Conservation (phyloP, 1,140 invertebrate species). For the Aphaenogaster ashmeadi region DNA sequence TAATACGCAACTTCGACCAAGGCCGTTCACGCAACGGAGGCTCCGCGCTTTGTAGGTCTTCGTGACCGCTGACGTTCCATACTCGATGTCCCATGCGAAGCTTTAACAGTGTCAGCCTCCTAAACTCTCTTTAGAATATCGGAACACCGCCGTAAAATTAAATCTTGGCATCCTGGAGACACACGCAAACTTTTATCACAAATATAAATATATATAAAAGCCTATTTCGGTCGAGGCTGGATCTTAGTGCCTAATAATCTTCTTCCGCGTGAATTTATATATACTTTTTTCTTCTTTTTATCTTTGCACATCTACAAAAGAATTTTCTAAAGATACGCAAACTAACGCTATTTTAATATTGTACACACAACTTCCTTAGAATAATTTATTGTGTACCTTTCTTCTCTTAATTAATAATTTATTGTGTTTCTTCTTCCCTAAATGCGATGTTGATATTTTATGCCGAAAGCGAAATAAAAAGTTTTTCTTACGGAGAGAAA, state of each 20-base stretch:
- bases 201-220: too few relatives aligned
- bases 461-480: neutral
- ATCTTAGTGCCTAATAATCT: too few relatives aligned
- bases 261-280: too few relatives aligned
- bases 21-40: conserved; percentile 52
- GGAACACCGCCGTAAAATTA: neutral
- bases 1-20: conserved; percentile 52
- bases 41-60: conserved; percentile 50
- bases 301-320: neutral
- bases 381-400: neutral
- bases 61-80: neutral
- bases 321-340: neutral
- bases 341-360: neutral
- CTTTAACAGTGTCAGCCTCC: conserved; percentile 21
- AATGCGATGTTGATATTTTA: neutral
- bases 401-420: neutral
- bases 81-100: neutral
- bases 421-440: neutral
- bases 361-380: neutral
- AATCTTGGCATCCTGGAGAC: neutral
- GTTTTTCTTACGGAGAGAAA: neutral
- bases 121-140: neutral
- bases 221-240: too few relatives aligned
- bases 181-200: too few relatives aligned
- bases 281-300: neutral